Percentiles rank a stretch among this genome's conserved stretches.
Conservation (phyloP, 2,113 vertebrate genomes). For the Gasterosteus aculeatus region DNA sequence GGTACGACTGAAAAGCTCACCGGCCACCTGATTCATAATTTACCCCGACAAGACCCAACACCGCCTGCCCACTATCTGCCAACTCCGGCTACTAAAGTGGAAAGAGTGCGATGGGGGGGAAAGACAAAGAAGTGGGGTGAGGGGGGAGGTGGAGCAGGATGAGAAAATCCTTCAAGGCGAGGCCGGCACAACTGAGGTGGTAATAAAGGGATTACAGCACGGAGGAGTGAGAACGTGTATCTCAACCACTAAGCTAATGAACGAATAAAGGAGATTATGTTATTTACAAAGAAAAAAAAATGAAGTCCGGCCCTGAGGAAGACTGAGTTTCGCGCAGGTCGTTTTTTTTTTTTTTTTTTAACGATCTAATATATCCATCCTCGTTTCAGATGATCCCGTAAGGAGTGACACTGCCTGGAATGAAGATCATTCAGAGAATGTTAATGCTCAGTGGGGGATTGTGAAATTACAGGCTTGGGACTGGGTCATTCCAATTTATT, state of each 20-base stretch:
- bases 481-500: slow-evolving; percentile 53
- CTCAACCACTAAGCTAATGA: slow-evolving; percentile 46
- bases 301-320: slow-evolving; percentile 30
- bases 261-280: slow-evolving; percentile 55
- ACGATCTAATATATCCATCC: slow-evolving; percentile 59
- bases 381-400: slow-evolving; percentile 41
- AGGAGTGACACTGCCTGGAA: slow-evolving; percentile 67
- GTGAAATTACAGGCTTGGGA: slow-evolving; percentile 71
- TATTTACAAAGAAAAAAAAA: slow-evolving; percentile 51
- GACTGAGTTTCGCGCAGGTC: slow-evolving; percentile 41
- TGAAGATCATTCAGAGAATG: slow-evolving; percentile 71
- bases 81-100: slow-evolving; percentile 40
- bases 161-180: slow-evolving; percentile 21
- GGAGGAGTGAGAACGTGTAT: slow-evolving; percentile 30
- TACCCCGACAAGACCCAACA: slow-evolving; percentile 71
- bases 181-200: slow-evolving; percentile 54
- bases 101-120: slow-evolving; percentile 26
- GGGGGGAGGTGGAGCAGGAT: slow-evolving; percentile 33
- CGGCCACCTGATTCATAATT: slow-evolving; percentile 77
- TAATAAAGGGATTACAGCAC: slow-evolving; percentile 62
- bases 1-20: slow-evolving; percentile 69
- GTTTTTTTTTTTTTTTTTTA: slow-evolving; percentile 24
- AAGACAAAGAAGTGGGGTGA: slow-evolving; percentile 47
- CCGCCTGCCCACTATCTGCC: slow-evolving; percentile 62
- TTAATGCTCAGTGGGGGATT: slow-evolving; percentile 60